These are phyloP conservation scores for Synanthedon andrenaeformis DNA, from an alignment of 2,888 invertebrate genomes.

Conservation along the genomic window DNA sequence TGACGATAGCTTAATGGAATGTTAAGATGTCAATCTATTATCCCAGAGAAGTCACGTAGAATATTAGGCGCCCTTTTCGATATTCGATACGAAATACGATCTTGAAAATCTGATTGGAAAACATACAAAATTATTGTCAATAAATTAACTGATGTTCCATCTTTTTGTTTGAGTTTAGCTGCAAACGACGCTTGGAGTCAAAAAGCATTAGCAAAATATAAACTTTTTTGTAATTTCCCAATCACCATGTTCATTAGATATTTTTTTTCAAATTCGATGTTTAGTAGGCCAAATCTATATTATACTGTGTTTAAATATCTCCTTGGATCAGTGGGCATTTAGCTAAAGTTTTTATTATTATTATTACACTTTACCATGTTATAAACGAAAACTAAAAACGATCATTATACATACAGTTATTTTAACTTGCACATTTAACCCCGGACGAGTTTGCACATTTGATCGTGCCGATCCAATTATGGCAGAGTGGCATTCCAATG, in stretches of 20 bases:
- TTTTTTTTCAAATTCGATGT: neutral
- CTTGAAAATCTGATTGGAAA: conserved; percentile 27
- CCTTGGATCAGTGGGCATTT: neutral
- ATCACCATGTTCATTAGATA: too few relatives aligned
- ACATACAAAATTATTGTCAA: conserved; percentile 26
- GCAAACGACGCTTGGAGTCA: conserved; percentile 36
- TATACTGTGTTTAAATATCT: neutral
- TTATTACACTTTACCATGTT: too few relatives aligned
- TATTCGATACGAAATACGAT: conserved; percentile 28
- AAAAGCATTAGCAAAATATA: conserved; percentile 24
- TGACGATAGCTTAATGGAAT: conserved; percentile 41
- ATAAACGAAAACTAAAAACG: neutral
- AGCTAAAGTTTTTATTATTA: too few relatives aligned
- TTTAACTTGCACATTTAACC: too few relatives aligned
- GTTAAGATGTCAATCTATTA: conserved; percentile 42
- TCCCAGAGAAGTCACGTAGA: conserved; percentile 55
- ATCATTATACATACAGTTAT: too few relatives aligned
- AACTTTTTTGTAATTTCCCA: too few relatives aligned
- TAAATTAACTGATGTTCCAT: conserved; percentile 42
- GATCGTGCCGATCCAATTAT: conserved; percentile 3
- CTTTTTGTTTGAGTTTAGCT: conserved; percentile 38
- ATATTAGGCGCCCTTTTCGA: conserved; percentile 44
- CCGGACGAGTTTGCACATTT: conserved; percentile 4
- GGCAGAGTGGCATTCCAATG: neutral
- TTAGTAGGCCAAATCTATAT: neutral